These are phyloP conservation scores for Nemopilema nomurai DNA, from an alignment of 30 jellyfish, hydroid and myxozoan species.

Conservation along the genomic window DNA sequence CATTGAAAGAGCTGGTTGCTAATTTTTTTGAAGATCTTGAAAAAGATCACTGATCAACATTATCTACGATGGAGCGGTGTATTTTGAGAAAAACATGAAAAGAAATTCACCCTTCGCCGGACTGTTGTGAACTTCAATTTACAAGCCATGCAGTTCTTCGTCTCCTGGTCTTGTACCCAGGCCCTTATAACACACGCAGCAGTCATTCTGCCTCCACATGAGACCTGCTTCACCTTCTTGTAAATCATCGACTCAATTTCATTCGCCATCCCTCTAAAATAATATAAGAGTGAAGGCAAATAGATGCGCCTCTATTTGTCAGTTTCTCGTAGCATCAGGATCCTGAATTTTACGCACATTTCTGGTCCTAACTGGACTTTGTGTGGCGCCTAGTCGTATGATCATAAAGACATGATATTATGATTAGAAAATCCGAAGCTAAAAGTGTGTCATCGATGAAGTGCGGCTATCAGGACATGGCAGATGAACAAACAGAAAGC, in stretches of 20 bases:
- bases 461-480: no score
- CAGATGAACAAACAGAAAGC: no score
- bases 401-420: no score
- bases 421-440: no score
- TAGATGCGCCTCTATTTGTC: background rate
- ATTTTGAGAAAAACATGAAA: background rate
- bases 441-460: no score
- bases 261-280: conserved; percentile 67
- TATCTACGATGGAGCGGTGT: background rate
- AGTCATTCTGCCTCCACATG: conserved; percentile 92
- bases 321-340: no score
- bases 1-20: no score
- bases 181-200: conserved; percentile 98
- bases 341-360: no score
- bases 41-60: no score
- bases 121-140: conserved; percentile 85
- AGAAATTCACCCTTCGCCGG: conserved; percentile 76
- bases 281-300: background rate
- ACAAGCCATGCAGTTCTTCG: conserved; percentile 98
- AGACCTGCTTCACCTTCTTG: conserved; percentile 80
- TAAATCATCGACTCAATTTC: conserved; percentile 88
- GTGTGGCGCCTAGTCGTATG: no score
- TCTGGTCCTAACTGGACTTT: no score
- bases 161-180: conserved; percentile 98
- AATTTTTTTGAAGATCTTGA: no score